Percentiles rank a stretch among this genome's conserved stretches.
Evolutionary conservation across 2,888 invertebrate genomes (phyloP).

Genomic region (Cerastis leucographa): DNA sequence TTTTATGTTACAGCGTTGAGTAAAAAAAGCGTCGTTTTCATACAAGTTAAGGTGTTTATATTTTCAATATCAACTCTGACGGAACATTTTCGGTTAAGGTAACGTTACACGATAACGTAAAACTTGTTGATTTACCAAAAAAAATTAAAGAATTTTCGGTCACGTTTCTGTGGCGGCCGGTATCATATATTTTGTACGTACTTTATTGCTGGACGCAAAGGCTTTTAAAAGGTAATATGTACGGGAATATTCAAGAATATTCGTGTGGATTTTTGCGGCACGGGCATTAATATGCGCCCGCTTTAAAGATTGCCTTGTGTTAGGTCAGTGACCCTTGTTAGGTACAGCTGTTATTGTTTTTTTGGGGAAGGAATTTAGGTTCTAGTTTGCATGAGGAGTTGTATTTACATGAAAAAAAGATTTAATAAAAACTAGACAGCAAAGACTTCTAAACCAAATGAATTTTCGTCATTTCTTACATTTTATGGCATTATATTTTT

Average conservation of each 20-base stretch:
- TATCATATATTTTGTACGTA: slow-evolving; percentile 35
- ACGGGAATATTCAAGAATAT: slow-evolving; percentile 28
- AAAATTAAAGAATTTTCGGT: slow-evolving; percentile 37
- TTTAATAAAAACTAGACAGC: not conserved
- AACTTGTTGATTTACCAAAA: too few species aligned
- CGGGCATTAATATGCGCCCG: slow-evolving; percentile 28
- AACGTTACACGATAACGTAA: not conserved
- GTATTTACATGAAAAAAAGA: not conserved
- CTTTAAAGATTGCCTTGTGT: slow-evolving; percentile 26
- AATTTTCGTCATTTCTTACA: not conserved
- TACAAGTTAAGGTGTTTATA: slow-evolving; percentile 3
- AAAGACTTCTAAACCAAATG: not conserved
- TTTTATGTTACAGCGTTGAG: too few species aligned
- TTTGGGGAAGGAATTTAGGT: not conserved
- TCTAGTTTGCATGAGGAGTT: not conserved
- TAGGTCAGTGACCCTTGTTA: slow-evolving; percentile 13
- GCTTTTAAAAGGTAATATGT: slow-evolving; percentile 35
- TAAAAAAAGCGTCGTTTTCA: not conserved
- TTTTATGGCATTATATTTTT: not conserved
- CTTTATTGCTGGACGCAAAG: slow-evolving; percentile 20
- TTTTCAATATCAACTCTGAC: not conserved
- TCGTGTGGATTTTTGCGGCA: slow-evolving; percentile 24
- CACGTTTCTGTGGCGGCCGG: slow-evolving; percentile 18
- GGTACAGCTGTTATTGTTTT: slow-evolving; percentile 6
- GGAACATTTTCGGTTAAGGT: not conserved